Conservation (phyloP, 2,797 vertebrate genomes). For the Gallinago solitaria region DNA sequence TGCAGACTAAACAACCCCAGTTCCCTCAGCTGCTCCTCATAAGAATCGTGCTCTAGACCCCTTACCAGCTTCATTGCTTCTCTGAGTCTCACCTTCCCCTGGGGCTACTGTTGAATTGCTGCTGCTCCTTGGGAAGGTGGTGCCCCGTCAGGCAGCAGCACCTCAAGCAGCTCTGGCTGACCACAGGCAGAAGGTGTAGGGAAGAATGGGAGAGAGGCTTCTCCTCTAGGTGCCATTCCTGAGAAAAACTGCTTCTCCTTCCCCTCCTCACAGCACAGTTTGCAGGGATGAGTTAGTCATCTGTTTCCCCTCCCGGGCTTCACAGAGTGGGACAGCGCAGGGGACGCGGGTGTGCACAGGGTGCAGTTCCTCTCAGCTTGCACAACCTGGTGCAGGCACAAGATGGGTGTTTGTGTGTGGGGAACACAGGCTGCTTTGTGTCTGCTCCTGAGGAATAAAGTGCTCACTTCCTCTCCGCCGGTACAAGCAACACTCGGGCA, state of each 20-base stretch:
- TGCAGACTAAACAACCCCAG: background rate
- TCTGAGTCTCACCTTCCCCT: background rate
- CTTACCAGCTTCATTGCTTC: background rate
- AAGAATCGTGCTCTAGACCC: background rate
- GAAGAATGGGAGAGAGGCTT: background rate
- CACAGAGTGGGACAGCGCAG: rapidly evolving
- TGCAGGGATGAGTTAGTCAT: background rate
- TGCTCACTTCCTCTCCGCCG: background rate
- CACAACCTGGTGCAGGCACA: background rate
- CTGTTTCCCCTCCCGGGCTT: background rate
- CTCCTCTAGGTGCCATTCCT: background rate
- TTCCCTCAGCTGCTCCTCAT: background rate
- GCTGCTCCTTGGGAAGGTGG: background rate
- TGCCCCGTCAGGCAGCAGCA: background rate
- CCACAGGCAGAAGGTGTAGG: background rate
- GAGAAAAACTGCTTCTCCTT: background rate
- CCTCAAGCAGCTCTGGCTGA: background rate
- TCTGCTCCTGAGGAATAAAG: background rate
- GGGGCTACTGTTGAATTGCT: background rate
- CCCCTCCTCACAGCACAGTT: background rate
- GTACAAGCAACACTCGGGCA: background rate
- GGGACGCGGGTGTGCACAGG: background rate
- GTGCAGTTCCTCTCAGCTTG: background rate
- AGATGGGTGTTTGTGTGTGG: background rate
- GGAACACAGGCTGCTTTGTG: background rate